These are phyloP conservation scores for Gastrophysa polygoni DNA, from an alignment of 2,888 invertebrate species.

Conservation along the genomic window DNA sequence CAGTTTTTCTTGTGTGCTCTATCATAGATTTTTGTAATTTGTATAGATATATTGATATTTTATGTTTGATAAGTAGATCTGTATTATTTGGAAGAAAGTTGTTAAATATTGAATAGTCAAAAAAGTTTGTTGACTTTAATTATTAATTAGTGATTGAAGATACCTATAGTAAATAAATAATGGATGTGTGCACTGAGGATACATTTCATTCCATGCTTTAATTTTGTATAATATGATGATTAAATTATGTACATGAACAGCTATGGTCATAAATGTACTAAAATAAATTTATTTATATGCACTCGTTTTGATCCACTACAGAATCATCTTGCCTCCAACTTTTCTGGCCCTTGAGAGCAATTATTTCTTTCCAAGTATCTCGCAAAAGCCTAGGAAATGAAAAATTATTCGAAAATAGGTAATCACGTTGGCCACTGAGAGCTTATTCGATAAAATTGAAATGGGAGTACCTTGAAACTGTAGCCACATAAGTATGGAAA, in stretches of 20 bases:
- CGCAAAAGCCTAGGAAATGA: conserved; percentile 58
- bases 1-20: background rate
- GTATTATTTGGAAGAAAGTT: background rate
- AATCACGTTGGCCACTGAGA: too few species aligned
- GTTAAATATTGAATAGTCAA: background rate
- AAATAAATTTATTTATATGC: conserved; percentile 52
- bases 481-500: too few species aligned
- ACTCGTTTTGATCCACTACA: conserved; percentile 45
- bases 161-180: background rate
- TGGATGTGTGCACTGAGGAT: background rate
- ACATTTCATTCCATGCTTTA: conserved; percentile 39
- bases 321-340: conserved; percentile 65
- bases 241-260: conserved; percentile 35
- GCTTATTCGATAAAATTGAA: too few species aligned
- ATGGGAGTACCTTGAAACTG: too few species aligned
- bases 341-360: conserved; percentile 63
- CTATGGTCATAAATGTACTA: conserved; percentile 46
- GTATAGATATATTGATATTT: background rate
- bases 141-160: background rate
- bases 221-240: conserved; percentile 36
- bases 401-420: too few species aligned
- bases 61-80: background rate
- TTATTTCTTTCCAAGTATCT: conserved; percentile 66
- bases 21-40: background rate
- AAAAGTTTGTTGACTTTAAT: background rate